A percentile compares a stretch with the other conserved stretches of the same genome.
These are phyloP conservation scores for Lymantria monacha DNA, from an alignment of 2,888 invertebrate genomes.

Conservation along the genomic window DNA sequence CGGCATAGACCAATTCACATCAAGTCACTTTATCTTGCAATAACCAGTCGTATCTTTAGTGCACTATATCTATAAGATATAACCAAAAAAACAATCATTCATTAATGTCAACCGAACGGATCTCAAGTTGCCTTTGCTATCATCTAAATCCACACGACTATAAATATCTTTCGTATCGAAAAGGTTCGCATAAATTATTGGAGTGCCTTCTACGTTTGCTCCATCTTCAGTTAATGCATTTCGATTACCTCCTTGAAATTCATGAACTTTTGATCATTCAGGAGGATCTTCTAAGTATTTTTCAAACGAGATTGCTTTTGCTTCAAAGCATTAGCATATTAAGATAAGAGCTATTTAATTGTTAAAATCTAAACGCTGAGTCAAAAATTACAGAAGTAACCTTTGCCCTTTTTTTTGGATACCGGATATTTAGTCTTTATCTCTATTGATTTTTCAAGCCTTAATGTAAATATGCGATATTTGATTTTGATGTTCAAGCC, in stretches of 20 bases:
- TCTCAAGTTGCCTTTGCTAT: conserved; percentile 2
- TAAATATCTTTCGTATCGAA: conserved; percentile 33
- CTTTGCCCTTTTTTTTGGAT: too few relatives aligned
- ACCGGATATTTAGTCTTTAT: too few relatives aligned
- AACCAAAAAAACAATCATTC: neutral
- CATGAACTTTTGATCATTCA: conserved; percentile 38
- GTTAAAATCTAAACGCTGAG: too few relatives aligned
- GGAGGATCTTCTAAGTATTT: conserved; percentile 40
- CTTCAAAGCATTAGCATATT: neutral
- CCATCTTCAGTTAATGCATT: conserved; percentile 51
- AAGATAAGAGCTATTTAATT: neutral
- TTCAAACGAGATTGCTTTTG: conserved; percentile 13
- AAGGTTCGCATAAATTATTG: conserved; percentile 52
- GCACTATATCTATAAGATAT: too few relatives aligned
- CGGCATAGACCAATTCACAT: too few relatives aligned
- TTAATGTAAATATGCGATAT: too few relatives aligned
- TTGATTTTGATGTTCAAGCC: too few relatives aligned
- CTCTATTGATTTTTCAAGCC: too few relatives aligned
- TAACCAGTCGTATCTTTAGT: too few relatives aligned
- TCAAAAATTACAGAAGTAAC: too few relatives aligned
- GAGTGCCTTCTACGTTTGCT: conserved; percentile 36
- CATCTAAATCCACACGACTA: conserved; percentile 20
- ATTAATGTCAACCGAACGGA: neutral
- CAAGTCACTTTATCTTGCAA: too few relatives aligned
- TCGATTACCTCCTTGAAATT: conserved; percentile 54